Evolutionary conservation across 30 jellyfish, hydroid and myxozoan genomes (phyloP).

Genomic region (Aurelia sp.): DNA sequence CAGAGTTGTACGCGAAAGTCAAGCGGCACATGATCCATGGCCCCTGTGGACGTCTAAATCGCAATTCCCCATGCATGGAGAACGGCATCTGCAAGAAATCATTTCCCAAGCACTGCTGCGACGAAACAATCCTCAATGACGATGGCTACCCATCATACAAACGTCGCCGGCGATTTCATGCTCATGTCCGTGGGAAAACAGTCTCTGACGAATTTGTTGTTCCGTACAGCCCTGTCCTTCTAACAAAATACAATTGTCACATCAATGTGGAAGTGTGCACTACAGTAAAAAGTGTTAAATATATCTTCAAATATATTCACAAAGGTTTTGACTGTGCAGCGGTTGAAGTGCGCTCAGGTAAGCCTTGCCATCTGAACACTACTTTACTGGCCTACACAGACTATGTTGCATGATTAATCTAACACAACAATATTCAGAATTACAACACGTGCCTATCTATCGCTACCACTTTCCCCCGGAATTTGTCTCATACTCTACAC

Average conservation of each 20-base stretch:
- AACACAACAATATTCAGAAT: too few species aligned
- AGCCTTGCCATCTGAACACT: background rate
- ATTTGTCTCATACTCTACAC: too few species aligned
- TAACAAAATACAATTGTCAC: slow-evolving; percentile 57
- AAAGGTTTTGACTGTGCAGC: slow-evolving; percentile 74
- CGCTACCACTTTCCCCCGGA: too few species aligned
- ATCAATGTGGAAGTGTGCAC: slow-evolving; percentile 79
- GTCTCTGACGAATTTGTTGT: slow-evolving; percentile 62
- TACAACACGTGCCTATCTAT: too few species aligned
- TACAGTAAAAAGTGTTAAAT: slow-evolving; percentile 64
- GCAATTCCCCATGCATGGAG: too few species aligned
- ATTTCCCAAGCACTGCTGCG: background rate
- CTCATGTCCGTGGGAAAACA: background rate
- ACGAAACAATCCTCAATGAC: slow-evolving; percentile 21
- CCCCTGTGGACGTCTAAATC: too few species aligned
- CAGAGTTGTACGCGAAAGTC: background rate
- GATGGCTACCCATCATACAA: slow-evolving; percentile 76
- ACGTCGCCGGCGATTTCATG: slow-evolving; percentile 45
- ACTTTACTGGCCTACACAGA: too few species aligned
- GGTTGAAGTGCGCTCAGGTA: slow-evolving; percentile 29
- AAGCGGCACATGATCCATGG: too few species aligned
- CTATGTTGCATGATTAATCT: too few species aligned
- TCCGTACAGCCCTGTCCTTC: slow-evolving; percentile 74
- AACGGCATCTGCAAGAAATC: too few species aligned
- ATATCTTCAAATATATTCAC: slow-evolving; percentile 73